Evolutionary conservation across 1,140 invertebrate genomes (phyloP), one percentile per base, ranked within the genome.

Genomic region (Stegodyphus dumicola): DNA sequence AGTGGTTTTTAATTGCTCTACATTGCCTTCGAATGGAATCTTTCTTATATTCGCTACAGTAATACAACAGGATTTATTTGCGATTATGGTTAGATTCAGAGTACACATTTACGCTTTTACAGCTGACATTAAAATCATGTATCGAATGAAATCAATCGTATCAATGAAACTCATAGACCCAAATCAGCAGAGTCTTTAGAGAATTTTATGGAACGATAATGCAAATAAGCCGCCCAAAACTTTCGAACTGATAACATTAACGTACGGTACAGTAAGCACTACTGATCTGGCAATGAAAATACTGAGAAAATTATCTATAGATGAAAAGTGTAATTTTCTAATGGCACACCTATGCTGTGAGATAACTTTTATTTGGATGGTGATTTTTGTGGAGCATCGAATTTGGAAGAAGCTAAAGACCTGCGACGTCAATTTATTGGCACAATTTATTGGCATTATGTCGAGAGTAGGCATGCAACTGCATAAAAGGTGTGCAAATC

Each of bases 401-500:
- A 9, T 5, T 15, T 60, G 9, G 56, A 60, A 60, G 56, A 60
- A 60, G 56, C 56, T 15, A 60, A 60, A 60, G 56, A 60, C 1
- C 5, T 60, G 15, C 9, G 15, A 15, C 1, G 56, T 60, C 56
- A 60, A 5, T 49, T 89, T 48, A 87, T 88, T 17, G 11, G 51
- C 60, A 87, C 56, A 60, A 5, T 49, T 89, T 48, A 87, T 88
- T 17, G 11, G 51, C 60, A 87, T 88, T 18, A 5, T 90, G 7
- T n/a, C 88, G 13, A 48, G 88, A 48, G 89, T 89, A 74, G 48
- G 89, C 80, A 56, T 60, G 9, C 87, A 88, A 89, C 87, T 17
- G 88, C 88, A 13, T 90, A 91, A 86, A 89, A 91, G 2, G 85
- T 88, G 67, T 90, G 90, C 77, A 91, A 33, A 49, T 77, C 6